Conservation (phyloP, 37 sponge, comb jelly and placozoan genomes). For the Dysidea cf. avara region DNA sequence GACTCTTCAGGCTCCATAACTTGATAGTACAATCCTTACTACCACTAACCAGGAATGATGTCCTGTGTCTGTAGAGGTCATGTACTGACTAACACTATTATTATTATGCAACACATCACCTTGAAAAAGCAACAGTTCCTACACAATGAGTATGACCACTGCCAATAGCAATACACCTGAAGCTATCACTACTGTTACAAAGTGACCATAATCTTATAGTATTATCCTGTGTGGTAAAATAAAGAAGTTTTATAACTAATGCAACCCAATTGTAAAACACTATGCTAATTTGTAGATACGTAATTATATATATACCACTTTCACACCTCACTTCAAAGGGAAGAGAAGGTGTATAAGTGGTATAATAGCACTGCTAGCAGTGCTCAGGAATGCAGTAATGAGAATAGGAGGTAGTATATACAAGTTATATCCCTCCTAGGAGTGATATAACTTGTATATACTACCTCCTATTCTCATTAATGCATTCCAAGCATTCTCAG, state of each 20-base stretch:
- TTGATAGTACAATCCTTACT: slow-evolving; percentile 79
- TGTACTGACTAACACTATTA: no score
- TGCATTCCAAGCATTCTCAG: no score
- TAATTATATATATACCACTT: neutral
- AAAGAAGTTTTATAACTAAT: neutral
- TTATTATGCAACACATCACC: slow-evolving; percentile 22
- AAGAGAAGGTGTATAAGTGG: no score
- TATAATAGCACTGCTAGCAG: no score
- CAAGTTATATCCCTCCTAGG: no score
- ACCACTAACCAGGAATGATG: slow-evolving; percentile 73
- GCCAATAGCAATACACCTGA: slow-evolving; percentile 70
- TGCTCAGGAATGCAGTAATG: no score
- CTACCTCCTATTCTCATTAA: no score
- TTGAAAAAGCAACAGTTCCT: slow-evolving; percentile 77
- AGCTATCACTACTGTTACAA: neutral
- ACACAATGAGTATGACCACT: slow-evolving; percentile 85
- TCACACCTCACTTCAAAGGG: no score
- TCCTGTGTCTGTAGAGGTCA: slow-evolving; percentile 29
- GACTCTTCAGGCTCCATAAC: slow-evolving; percentile 59
- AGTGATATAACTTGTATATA: no score
- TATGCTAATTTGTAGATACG: no score
- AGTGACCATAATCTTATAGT: slow-evolving; percentile 74
- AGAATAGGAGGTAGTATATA: no score
- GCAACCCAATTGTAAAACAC: no score
- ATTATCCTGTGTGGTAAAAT: slow-evolving; percentile 50